Base-by-base conservation (phyloP, 1,140 invertebrate species). In the Patella vulgata region DNA sequence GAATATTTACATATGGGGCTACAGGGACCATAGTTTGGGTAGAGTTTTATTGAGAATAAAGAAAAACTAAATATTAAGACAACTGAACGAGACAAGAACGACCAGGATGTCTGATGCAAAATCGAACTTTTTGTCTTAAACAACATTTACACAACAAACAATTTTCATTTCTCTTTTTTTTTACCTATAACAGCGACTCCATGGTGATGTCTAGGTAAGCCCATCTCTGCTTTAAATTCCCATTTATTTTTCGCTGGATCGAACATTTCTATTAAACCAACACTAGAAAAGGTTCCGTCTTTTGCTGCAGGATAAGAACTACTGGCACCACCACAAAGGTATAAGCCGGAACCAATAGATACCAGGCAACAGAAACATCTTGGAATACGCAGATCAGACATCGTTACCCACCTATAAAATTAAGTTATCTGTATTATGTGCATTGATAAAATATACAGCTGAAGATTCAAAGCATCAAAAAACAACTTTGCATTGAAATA, bases 241-340 rank as follows among this genome's bases (percentile, higher is more conserved):
- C 71, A 73, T 31, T 52, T 12, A n/a, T 67, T 61, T 5, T 39
- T 36, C 19, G 17, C 23, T 9, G 48, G n/a, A 42, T 69, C 43
- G 39, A 64, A 70, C 33, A 17, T 30, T 39, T 70, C 68, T 1
- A 73, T 27, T n/a, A 40, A 33, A 17, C 51, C 25, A 0, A 66
- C 31, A 36, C 71, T 73, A 14, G 12, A n/a, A 33, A 64, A 53
- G 14, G 44, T 23, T 6, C 53, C 57, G 28, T 51, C 57, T 23
- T 57, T 44, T 14, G 12, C 25, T 5, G 48, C 30, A 14, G 21
- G 40, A 6, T 9, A 11, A 6, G 19, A 1, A 1, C 52, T 31
- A 6, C 60, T 62, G 12, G 64, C 71, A 0, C 71, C 71, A 3
- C 71, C 71, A 39, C 67, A 73, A 5, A 73, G 40, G 51, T 50